Evolutionary conservation across 2,797 vertebrate species (phyloP), one percentile per base, ranked within the genome.

Genomic region (Sebastes oblongus): DNA sequence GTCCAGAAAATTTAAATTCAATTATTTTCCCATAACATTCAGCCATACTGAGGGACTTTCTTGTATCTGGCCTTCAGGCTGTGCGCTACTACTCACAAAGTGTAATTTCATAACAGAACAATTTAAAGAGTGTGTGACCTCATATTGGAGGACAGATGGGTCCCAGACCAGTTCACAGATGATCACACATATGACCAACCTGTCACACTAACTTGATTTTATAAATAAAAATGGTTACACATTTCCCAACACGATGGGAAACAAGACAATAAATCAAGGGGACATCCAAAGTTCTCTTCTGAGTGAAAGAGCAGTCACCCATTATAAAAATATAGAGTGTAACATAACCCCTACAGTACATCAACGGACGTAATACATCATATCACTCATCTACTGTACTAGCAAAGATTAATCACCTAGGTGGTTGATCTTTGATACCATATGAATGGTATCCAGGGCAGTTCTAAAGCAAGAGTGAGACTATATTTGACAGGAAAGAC

Each of bases 261-360:
- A 69, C 66, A n/a, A 75, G 52, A 86, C 52, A 61, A 66, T 81
- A 83, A 78, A 74, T 80, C 75, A 73, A 76, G 22, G 22, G 24
- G 25, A 55, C 30, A 34, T 39, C 39, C 42, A 70, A 42, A 70
- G 36, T 25, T 66, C 66, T 66, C 4, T 2, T 55, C 30, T 59
- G 36, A 59, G 71, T 54, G 67, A 69, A 83, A 32, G 42, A 72
- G 25, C 42, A 61, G 32, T 55, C 18, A 11, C 30, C 56, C 13
- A 27, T 56, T 79, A 71, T 27, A 54, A 81, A 34, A 60, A 12
- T 34, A 54, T 66, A 8, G 34, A 24, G n/a, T 66, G 42, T 30
- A n/a, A 58, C 52, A 59, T 6, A 66, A 36, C n/a, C 32, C 20
- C 16, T 25, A 65, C 50, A 64, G 30, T 46, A 46, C 8, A 39